phyloP scores from a whole-genome alignment of 2,797 vertebrate genomes.

The Buphagus erythrorhynchus region DNA sequence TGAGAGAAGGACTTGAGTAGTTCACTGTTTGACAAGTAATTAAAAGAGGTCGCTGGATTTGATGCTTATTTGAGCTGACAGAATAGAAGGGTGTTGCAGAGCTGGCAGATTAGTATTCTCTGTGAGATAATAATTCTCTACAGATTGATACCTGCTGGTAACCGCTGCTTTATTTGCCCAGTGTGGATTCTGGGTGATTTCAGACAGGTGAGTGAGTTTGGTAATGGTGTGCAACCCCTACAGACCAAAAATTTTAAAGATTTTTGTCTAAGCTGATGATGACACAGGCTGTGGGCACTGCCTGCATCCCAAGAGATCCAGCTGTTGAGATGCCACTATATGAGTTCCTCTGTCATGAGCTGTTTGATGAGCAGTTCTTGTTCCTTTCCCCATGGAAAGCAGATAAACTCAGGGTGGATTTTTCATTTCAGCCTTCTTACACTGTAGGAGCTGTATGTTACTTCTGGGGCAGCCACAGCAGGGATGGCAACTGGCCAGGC shows the following conservation, averaged over 20 bases:
- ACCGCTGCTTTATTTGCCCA: background rate
- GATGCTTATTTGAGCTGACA: background rate
- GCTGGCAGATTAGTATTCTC: conserved; percentile 4
- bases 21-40: background rate
- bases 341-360: background rate
- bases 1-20: background rate
- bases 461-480: background rate
- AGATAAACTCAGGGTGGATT: background rate
- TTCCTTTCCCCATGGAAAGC: background rate
- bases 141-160: background rate
- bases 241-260: background rate
- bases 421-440: background rate
- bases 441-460: background rate
- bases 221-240: background rate
- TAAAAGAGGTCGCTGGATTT: background rate
- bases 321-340: background rate
- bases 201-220: background rate
- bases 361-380: background rate
- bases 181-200: background rate
- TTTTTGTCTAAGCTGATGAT: background rate
- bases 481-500: background rate
- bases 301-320: background rate
- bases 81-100: background rate
- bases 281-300: background rate
- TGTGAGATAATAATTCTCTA: background rate